Evolutionary conservation across 2,113 vertebrate species (phyloP).

Genomic region (Phocoena phocoena): DNA sequence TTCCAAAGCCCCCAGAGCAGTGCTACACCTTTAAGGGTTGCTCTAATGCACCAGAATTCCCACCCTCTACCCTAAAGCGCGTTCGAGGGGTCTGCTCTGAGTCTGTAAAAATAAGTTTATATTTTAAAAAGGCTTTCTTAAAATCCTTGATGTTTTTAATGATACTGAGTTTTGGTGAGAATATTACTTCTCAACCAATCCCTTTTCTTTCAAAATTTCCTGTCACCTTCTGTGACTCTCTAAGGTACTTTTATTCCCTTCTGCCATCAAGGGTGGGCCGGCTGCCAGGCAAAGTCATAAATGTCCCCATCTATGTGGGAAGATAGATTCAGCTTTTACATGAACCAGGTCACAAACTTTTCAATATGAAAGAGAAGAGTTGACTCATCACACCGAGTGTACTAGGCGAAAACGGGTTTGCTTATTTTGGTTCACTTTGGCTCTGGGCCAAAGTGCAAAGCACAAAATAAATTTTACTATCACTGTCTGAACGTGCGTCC

Average conservation of each 20-base stretch:
- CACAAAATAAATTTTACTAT: neutral
- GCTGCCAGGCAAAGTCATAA: neutral
- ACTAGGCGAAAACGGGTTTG: neutral
- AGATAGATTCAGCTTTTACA: constrained; percentile 9
- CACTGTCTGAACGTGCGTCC: neutral
- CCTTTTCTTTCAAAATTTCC: neutral
- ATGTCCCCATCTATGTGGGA: neutral
- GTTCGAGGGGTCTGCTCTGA: neutral
- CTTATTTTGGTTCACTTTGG: constrained; percentile 1
- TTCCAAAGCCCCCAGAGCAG: neutral
- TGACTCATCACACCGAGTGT: neutral
- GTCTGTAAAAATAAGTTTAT: neutral
- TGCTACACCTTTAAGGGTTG: fast-evolving
- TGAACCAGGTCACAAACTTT: neutral
- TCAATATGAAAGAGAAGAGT: neutral
- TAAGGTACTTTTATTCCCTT: neutral
- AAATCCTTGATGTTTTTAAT: neutral
- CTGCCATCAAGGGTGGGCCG: neutral
- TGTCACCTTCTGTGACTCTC: neutral
- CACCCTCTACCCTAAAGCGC: neutral
- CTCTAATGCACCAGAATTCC: neutral
- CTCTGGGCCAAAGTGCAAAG: neutral
- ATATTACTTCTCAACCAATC: constrained; percentile 8
- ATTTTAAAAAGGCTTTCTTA: neutral
- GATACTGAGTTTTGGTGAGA: neutral